Base-by-base conservation (phyloP, 2,888 invertebrate species). In the Tortricodes alternella region DNA sequence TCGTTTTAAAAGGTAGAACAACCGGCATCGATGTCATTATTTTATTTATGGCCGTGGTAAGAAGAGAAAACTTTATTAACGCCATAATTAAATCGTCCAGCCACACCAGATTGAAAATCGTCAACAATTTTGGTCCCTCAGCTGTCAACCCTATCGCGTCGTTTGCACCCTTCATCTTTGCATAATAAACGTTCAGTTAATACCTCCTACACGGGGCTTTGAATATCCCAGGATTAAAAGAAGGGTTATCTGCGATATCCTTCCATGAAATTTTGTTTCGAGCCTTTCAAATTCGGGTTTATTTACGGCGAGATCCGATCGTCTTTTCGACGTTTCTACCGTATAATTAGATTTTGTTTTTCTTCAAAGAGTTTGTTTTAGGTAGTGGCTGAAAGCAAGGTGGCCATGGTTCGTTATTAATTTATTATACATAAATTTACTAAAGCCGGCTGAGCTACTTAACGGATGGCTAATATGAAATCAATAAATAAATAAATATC, bases 181-280 rank as follows among this genome's bases (percentile, higher is more conserved):
- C 82, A 78, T 84, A 82, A 81, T 83, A 76, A 74, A 77, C 73
- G 73, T 58, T 59, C 63, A 32, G 49, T 49, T 60, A 57, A 53
- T 58, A 50, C 67, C 65, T 66, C 59, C 68, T 61, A 65, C 62
- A 53, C 63, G 66, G 58, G 60, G 62, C 65, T 74, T 68, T 68
- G 64, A 69, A 74, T 76, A 74, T 76, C 68, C 62, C 64, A 59
- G 62, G 66, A 68, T 67, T 69, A 55, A 52, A 62, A 29, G 62
- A 70, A 64, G 61, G 66, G 66, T 65, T 66, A 64, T 62, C 59
- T 58, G 53, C 41, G 46, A 53, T 49, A 57, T 59, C 61, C 39
- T 51, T 53, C 53, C 46, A 44, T 61, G 59, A 61, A 56, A 56
- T 43, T 49, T 62, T 64, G 62, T 56, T 44, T 39, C 48, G 49